phyloP scores from a whole-genome alignment of 2,888 invertebrate genomes.

The Nowickia ferox region DNA sequence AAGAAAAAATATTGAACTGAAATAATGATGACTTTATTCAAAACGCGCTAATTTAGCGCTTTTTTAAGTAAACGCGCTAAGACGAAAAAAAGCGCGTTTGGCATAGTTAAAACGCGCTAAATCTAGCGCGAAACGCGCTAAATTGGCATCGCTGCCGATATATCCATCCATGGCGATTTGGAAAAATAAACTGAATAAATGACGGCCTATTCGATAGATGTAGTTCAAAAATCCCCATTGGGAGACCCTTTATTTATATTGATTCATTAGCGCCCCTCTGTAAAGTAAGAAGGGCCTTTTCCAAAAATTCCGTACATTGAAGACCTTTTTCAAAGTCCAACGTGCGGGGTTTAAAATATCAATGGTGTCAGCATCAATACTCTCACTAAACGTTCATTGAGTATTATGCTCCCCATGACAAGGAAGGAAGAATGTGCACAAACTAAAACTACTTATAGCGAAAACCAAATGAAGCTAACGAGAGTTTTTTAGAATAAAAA shows the following conservation, averaged over 20 bases:
- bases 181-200: no score
- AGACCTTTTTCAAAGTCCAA: constrained; percentile 67
- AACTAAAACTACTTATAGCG: constrained; percentile 51
- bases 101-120: no score
- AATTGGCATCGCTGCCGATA: no score
- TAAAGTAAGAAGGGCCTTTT: constrained; percentile 89
- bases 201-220: no score
- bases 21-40: no score
- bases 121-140: no score
- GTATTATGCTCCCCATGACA: constrained; percentile 95
- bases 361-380: constrained; percentile 92
- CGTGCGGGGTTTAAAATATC: constrained; percentile 77
- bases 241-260: neutral
- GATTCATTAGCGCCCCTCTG: constrained; percentile 77
- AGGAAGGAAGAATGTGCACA: constrained; percentile 84
- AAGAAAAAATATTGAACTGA: no score
- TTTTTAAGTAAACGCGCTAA: no score
- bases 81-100: no score
- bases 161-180: no score
- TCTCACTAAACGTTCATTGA: constrained; percentile 94
- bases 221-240: no score
- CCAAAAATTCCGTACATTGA: constrained; percentile 91
- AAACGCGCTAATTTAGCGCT: no score
- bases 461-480: constrained; percentile 72
- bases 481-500: constrained; percentile 73